Conservation (phyloP, 2,113 vertebrate genomes). For the Neodontobutis hainanensis region DNA sequence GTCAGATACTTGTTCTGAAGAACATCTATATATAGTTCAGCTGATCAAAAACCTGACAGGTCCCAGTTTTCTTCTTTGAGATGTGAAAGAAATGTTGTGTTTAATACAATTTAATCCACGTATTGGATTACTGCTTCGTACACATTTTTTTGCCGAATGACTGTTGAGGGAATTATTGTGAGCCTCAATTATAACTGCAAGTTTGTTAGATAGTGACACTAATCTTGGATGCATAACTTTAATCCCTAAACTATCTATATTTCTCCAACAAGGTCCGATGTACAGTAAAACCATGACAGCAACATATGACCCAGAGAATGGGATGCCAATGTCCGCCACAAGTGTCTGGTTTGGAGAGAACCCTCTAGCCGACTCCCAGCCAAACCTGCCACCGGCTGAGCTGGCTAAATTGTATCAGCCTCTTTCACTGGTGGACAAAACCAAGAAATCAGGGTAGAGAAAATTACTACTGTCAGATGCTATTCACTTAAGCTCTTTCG, state of each 20-base stretch:
- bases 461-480: not conserved
- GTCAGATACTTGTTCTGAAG: not conserved
- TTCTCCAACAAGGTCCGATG: constrained; percentile 72
- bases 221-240: not conserved
- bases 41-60: constrained; percentile 12
- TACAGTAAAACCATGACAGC: constrained; percentile 96
- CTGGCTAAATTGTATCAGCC: constrained; percentile 89
- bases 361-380: constrained; percentile 79
- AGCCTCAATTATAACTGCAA: too few species aligned
- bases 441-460: constrained; percentile 87
- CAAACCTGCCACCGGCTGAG: constrained; percentile 77
- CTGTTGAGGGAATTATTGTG: too few species aligned
- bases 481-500: not conserved
- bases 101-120: constrained; percentile 8
- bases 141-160: too few species aligned
- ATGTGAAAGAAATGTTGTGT: constrained; percentile 40
- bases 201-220: not conserved
- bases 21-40: not conserved
- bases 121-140: too few species aligned
- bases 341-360: constrained; percentile 91
- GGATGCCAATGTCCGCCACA: constrained; percentile 86
- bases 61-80: constrained; percentile 31
- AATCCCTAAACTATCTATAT: not conserved
- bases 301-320: constrained; percentile 87
- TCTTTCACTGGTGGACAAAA: constrained; percentile 88